phyloP scores from a whole-genome alignment of 2,797 vertebrate genomes.

The Cuculus canorus region DNA sequence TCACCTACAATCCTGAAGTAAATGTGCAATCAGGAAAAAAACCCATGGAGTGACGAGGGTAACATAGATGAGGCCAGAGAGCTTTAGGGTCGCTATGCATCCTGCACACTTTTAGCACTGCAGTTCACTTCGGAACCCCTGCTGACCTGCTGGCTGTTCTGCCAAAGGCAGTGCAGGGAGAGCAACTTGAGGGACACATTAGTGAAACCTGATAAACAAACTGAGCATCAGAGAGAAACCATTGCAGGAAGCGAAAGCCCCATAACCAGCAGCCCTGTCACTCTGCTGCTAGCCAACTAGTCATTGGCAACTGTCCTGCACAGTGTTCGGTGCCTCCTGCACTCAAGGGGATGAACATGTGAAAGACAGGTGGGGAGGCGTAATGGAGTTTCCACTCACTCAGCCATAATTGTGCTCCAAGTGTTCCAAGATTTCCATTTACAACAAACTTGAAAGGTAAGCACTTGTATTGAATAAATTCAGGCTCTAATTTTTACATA shows the following conservation, averaged over 20 bases:
- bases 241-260: not conserved
- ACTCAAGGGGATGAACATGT: too few relatives aligned
- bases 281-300: fast-evolving
- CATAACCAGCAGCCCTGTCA: not conserved
- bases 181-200: not conserved
- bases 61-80: not conserved
- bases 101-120: fast-evolving
- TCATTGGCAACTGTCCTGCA: not conserved
- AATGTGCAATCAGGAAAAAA: not conserved
- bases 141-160: not conserved
- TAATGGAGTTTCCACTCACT: not conserved
- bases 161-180: not conserved
- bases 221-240: not conserved
- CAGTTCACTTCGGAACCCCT: not conserved
- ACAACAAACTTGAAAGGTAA: not conserved
- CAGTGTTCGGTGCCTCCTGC: fast-evolving
- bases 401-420: too few relatives aligned
- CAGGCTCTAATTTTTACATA: not conserved
- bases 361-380: not conserved
- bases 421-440: not conserved
- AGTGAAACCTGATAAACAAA: not conserved
- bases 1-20: not conserved
- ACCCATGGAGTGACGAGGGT: not conserved
- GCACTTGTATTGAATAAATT: not conserved
- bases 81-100: not conserved